A percentile compares a stretch with the other conserved stretches of the same genome.
These are phyloP conservation scores for Trichogramma dendrolimi DNA, from an alignment of 2,888 invertebrate genomes.

Conservation along the genomic window DNA sequence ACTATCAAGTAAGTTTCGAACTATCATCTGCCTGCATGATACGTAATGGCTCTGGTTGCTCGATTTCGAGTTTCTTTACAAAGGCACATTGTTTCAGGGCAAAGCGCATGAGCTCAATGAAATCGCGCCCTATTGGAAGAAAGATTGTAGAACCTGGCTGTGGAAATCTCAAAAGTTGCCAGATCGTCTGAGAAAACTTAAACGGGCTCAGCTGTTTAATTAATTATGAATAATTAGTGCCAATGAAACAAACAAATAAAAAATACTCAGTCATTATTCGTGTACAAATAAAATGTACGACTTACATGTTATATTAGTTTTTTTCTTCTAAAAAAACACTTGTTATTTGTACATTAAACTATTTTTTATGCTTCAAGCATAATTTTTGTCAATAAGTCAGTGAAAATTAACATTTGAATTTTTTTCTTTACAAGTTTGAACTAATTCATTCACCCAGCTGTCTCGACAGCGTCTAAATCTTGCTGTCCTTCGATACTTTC, in stretches of 20 bases:
- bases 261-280: neutral
- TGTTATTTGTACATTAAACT: neutral
- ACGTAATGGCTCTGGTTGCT: neutral
- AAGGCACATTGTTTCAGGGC: slow-evolving; percentile 53
- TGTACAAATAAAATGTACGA: slow-evolving; percentile 7
- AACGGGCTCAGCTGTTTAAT: neutral
- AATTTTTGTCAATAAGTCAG: no score
- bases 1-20: no score
- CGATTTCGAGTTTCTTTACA: slow-evolving; percentile 1
- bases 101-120: slow-evolving; percentile 57
- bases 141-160: slow-evolving; percentile 67
- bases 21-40: neutral
- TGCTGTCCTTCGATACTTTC: slow-evolving; percentile 55
- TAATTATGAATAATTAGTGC: no score
- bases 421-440: no score
- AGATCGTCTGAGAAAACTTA: slow-evolving; percentile 8
- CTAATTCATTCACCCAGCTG: slow-evolving; percentile 56
- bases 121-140: slow-evolving; percentile 66
- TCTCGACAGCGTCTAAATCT: slow-evolving; percentile 60
- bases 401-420: no score
- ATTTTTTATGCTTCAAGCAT: no score
- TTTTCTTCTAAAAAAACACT: slow-evolving; percentile 2
- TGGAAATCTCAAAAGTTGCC: slow-evolving; percentile 53
- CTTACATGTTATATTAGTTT: neutral
- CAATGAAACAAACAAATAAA: slow-evolving; percentile 2